These are phyloP conservation scores for Malthinus seriepunctatus DNA, from an alignment of 2,888 invertebrate species.

Conservation along the genomic window DNA sequence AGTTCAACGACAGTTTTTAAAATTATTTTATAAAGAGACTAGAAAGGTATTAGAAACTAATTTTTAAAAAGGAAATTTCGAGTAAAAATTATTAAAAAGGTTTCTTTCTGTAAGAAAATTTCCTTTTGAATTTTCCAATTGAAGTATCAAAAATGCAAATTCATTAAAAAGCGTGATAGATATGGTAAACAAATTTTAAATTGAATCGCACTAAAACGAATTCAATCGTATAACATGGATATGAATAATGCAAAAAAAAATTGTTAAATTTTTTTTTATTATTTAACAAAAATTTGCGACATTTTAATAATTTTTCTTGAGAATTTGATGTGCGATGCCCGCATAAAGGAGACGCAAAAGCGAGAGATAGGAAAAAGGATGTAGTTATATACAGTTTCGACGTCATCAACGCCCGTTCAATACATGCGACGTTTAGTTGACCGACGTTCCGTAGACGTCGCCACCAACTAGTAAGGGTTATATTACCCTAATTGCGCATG, in stretches of 20 bases:
- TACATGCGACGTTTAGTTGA: conserved; percentile 43
- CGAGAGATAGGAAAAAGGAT: conserved; percentile 32
- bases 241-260: conserved; percentile 35
- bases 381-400: conserved; percentile 24
- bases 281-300: neutral
- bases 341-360: conserved; percentile 40
- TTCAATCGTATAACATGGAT: conserved; percentile 34
- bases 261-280: conserved; percentile 18
- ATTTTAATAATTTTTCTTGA: neutral
- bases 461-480: conserved; percentile 37
- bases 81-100: too few species aligned
- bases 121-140: too few species aligned
- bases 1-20: too few species aligned
- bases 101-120: too few species aligned
- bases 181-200: conserved; percentile 35
- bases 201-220: conserved; percentile 33
- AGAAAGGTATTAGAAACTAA: too few species aligned
- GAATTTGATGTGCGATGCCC: conserved; percentile 17
- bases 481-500: conserved; percentile 42
- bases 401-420: conserved; percentile 41
- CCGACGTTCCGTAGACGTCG: conserved; percentile 40
- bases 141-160: conserved; percentile 23
- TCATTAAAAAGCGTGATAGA: conserved; percentile 29
- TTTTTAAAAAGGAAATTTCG: too few species aligned
- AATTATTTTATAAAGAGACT: too few species aligned